These are phyloP conservation scores for Cyprinodon variegatus DNA, from an alignment of 2,113 vertebrate species.

Conservation along the genomic window DNA sequence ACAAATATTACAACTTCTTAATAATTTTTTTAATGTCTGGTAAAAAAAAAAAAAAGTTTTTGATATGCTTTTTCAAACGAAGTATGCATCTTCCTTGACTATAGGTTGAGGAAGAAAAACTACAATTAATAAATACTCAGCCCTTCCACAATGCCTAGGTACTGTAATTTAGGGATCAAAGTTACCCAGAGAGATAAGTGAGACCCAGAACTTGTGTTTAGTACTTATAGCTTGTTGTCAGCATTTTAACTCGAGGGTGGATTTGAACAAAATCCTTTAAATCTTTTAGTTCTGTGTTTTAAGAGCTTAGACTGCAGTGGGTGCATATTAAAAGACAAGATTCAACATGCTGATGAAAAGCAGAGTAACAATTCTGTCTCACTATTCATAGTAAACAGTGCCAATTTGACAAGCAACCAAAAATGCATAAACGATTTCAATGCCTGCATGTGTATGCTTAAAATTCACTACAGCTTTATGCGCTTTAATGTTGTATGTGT, in stretches of 20 bases:
- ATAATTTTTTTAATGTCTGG: slow-evolving; percentile 2
- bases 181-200: neutral
- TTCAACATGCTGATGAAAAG: slow-evolving; percentile 25
- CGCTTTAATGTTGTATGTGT: neutral
- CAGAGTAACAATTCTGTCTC: neutral
- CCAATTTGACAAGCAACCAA: slow-evolving; percentile 1
- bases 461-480: neutral
- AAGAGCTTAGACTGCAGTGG: neutral
- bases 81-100: slow-evolving; percentile 13
- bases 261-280: slow-evolving; percentile 25
- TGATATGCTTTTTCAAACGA: neutral
- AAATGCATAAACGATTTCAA: neutral
- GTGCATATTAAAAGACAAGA: slow-evolving; percentile 27
- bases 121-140: slow-evolving; percentile 18
- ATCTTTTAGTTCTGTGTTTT: slow-evolving; percentile 13
- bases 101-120: slow-evolving; percentile 23
- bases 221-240: slow-evolving; percentile 34
- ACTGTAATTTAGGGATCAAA: slow-evolving; percentile 38
- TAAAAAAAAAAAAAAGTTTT: neutral
- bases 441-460: neutral
- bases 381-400: neutral
- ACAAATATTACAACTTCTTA: neutral
- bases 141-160: neutral
- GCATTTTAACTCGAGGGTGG: slow-evolving; percentile 31
- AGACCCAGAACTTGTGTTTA: slow-evolving; percentile 22